Base-by-base conservation (phyloP, 2,113 vertebrate genomes). In the Eptesicus fuscus region DNA sequence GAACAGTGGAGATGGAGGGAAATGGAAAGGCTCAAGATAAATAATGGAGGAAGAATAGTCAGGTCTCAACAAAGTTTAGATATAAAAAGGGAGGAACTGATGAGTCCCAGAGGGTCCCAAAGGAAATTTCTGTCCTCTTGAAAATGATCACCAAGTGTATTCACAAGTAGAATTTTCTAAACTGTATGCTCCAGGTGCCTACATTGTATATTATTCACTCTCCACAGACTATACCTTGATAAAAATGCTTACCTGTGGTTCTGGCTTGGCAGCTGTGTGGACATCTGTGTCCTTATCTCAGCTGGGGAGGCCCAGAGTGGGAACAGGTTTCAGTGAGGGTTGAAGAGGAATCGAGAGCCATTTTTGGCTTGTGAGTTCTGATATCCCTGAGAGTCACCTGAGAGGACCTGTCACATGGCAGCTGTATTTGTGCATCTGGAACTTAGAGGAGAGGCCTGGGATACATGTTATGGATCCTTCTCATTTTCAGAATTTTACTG, bases 401-500 rank as follows among this genome's bases (percentile, higher is more conserved):
- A 40, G 63, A 10, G 51, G 37, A 30, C 30, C 22, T 1, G 8
- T 17, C 61, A 17, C 10, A 1, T 0, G 9, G 49, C 79, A 93
- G 79, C 89, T 96, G 67, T 78, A 67, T 90, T 85, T 65, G 35
- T 56, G 22, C 69, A 25, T 56, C 51, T 77, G 53, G 80, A 67
- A 44, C 56, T 44, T 35, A 59, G 44, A 65, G 51, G 35, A 47
- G 47, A 86, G 70, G 76, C 32, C 83, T 44, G 30, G 63, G 49
- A 40, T 83, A 80, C 70, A 61, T 53, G 67, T 42, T 13, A 89
- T 17, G 44, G 56, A 7, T 7, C 8, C 4, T 87, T 94, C 67
- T 94, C 51, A 91, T 87, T 96, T 96, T 94, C 32, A 84, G 83
- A 90, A 89, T 84, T 96, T 85, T 70, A 88, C 28, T 70, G 67